A percentile compares a stretch with the other conserved stretches of the same genome.
Evolutionary conservation across 2,888 invertebrate species (phyloP).

Genomic region (Gisinianus flammeolus): DNA sequence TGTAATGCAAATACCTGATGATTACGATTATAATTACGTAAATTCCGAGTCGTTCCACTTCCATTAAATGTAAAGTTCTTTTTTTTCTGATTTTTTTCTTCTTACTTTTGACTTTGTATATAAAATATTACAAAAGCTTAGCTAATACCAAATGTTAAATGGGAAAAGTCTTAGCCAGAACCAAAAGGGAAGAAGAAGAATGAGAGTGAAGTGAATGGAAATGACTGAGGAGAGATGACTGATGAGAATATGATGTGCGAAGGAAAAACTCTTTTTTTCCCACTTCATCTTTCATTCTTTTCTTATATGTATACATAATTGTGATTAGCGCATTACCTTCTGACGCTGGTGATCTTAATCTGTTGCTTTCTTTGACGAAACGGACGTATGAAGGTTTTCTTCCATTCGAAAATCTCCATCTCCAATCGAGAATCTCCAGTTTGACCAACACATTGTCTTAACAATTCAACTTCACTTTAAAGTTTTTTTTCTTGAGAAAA

Average conservation of each 20-base stretch:
- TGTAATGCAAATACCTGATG: neutral
- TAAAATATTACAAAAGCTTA: too few relatives aligned
- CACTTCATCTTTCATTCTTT: too few relatives aligned
- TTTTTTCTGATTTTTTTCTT: neutral
- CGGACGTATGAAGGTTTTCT: slow-evolving; percentile 38
- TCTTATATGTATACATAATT: neutral
- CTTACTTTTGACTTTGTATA: neutral
- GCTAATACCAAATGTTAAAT: too few relatives aligned
- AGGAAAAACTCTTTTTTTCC: too few relatives aligned
- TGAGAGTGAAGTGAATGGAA: too few relatives aligned
- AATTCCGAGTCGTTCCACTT: slow-evolving; percentile 15
- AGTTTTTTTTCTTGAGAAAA: neutral
- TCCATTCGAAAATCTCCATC: slow-evolving; percentile 44
- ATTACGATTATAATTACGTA: neutral
- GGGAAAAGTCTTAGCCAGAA: too few relatives aligned
- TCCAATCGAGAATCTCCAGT: slow-evolving; percentile 30
- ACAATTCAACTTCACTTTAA: slow-evolving; percentile 9
- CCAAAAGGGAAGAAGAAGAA: neutral
- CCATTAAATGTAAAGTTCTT: neutral
- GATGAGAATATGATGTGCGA: neutral
- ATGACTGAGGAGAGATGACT: neutral
- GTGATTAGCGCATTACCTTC: slow-evolving; percentile 11
- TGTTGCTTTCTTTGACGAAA: slow-evolving; percentile 45
- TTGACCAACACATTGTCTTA: slow-evolving; percentile 38
- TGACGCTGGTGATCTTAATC: slow-evolving; percentile 40